Base-by-base conservation (phyloP, 2,113 vertebrate genomes). In the Gracilinanus agilis region DNA sequence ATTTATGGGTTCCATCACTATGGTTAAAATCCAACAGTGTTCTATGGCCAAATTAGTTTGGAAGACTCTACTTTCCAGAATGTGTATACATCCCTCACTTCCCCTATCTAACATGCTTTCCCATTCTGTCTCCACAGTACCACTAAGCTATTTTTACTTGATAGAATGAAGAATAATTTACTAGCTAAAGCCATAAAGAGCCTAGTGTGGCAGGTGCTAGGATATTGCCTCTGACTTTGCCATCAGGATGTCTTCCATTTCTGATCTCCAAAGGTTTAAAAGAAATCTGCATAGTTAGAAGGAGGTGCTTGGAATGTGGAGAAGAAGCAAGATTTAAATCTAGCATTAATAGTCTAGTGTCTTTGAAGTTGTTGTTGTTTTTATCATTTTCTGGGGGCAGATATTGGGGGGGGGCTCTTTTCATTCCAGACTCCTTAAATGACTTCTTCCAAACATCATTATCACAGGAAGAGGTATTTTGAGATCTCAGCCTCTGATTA, bases 201-300 rank as follows among this genome's bases (percentile, higher is more conserved):
- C 54, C 95, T 93, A 23, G 24, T 89, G n/a, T 53, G 29, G 56
- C 90, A 29, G 23, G 55, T 16, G n/a, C 29, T 92, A 54, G n/a
- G 40, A 92, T 95, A 58, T 83, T 83, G 0, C 95, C 95, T 94
- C 91, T 40, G 11, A 25, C 25, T 96, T 96, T 91, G 94, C 95
- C 96, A 94, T 91, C n/a, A 94, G 95, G 23, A 88, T 44, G 93
- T 27, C 44, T 93, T 94, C 95, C 92, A 92, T 95, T 53, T 95
- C 93, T 96, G 54, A 97, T 96, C 92, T 90, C 54, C 27, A 88
- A 92, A 40, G 67, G 67, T 40, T 83, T 83, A 83, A 83, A 83
- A 83, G n/a, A 40, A 91, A 54, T 67, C 23, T 95, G 44, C 88
- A 91, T 67, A 89, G 93, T 90, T 92, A 92, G 75, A 93, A 95